phyloP scores from a whole-genome alignment of 2,113 vertebrate genomes.

The Hydrochoerus hydrochaeris region DNA sequence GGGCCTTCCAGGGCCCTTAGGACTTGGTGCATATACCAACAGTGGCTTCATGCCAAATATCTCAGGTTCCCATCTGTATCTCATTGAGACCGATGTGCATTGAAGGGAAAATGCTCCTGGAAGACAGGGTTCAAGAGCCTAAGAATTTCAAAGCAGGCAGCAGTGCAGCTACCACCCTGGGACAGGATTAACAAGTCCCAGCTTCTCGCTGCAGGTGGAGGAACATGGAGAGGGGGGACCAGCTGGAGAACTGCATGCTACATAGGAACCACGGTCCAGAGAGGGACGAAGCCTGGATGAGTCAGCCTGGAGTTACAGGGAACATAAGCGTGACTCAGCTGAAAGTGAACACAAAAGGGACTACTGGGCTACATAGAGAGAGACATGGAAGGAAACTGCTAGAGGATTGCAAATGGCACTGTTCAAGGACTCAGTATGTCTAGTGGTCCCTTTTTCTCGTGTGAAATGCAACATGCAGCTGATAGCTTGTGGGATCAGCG shows the following conservation, averaged over 20 bases:
- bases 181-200: rapidly evolving
- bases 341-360: not conserved
- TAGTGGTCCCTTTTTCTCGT: not conserved
- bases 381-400: not conserved
- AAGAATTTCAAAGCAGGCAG: not conserved
- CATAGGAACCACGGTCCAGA: not conserved
- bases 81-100: not conserved
- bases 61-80: not conserved
- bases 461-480: not conserved
- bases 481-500: not conserved
- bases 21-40: not conserved
- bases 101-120: not conserved
- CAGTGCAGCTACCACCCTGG: not conserved
- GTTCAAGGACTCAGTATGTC: not conserved
- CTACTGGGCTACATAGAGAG: not conserved
- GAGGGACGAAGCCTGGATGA: not conserved
- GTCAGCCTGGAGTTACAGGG: not conserved
- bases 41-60: not conserved
- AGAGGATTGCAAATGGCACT: not conserved
- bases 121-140: not conserved
- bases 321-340: not conserved
- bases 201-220: not conserved
- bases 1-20: not conserved
- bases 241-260: not conserved
- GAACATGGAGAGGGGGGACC: not conserved